A percentile compares a stretch with the other conserved stretches of the same genome.
phyloP scores from a whole-genome alignment of 2,797 vertebrate species.

The Clarias fuscus region DNA sequence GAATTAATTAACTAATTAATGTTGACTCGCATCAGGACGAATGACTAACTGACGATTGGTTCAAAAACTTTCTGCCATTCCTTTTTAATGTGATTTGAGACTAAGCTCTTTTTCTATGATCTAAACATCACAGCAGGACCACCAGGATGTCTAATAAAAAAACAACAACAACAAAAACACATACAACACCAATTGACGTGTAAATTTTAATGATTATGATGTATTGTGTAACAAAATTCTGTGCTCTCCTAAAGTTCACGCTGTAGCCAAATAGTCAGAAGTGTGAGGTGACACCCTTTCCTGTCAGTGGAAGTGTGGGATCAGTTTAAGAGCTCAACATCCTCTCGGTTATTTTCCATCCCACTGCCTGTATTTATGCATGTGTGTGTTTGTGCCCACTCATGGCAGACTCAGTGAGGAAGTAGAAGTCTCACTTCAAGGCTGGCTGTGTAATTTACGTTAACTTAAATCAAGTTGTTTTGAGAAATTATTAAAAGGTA shows the following conservation, averaged over 20 bases:
- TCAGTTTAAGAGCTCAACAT: constrained; percentile 22
- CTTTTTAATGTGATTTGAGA: background rate
- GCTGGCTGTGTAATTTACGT: background rate
- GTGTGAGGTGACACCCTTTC: constrained; percentile 39
- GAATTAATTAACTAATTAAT: background rate
- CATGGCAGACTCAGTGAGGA: background rate
- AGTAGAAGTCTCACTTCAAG: background rate
- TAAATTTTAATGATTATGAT: background rate
- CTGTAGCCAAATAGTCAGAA: constrained; percentile 16
- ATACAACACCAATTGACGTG: background rate
- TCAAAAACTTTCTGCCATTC: background rate
- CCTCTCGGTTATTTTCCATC: constrained; percentile 29
- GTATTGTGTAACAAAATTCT: background rate
- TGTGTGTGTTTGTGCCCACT: background rate
- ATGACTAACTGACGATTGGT: background rate
- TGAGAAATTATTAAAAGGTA: background rate
- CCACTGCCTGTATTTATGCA: background rate
- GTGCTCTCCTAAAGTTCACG: background rate
- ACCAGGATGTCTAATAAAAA: too few relatives aligned
- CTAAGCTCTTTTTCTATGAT: background rate
- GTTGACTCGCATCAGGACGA: background rate
- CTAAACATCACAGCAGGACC: background rate
- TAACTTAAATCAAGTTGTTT: background rate
- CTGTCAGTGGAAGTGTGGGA: constrained; percentile 3
- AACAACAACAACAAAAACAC: background rate